Base-by-base conservation (phyloP, 2,113 vertebrate species). In the Ancistrus triradiatus region DNA sequence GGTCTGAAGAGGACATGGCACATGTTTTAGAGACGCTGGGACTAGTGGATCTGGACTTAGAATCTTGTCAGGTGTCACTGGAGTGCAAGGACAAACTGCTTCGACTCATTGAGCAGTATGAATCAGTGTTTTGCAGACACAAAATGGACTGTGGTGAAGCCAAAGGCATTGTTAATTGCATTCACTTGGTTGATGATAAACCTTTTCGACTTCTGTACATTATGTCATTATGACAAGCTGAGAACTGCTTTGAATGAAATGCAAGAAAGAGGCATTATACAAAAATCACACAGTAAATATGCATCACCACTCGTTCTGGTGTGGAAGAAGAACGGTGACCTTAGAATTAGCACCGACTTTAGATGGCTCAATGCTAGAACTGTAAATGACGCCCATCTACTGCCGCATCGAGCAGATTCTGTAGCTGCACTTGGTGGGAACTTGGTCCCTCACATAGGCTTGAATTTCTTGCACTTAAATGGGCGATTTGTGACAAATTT, bases 191-290 rank as follows among this genome's bases (percentile, higher is more conserved):
- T n/a, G n/a, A n/a, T n/a, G n/a, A n/a, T n/a, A n/a, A n/a, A n/a
- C n/a, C 59, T 1, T 69, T 73, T 14, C 6, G n/a, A 11, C 18
- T 73, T 2, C 70, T 61, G 1, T 70, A 73, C 17, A 46, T 42
- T 49, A 6, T 42, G 40, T 17, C 48, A 68, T 1, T 68, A 71
- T 53, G 46, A 0, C n/a, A n/a, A n/a, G n/a, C n/a, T n/a, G n/a
- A n/a, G n/a, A n/a, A n/a, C n/a, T n/a, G n/a, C n/a, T n/a, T 5
- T 55, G 2, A 62, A 48, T 35, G 38, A 62, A n/a, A 44, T 47
- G 47, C 38, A 69, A 22, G 24, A 18, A 13, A 69, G 59, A 21
- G 58, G 27, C 3, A 35, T 55, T 9, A 55, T 55, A 1, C 40
- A 17, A 3, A 62, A 61, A 15, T 52, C 58, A 10, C 25, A 47